Evolutionary conservation across 2,888 invertebrate species (phyloP).

Genomic region (Eurytoma adleriae): DNA sequence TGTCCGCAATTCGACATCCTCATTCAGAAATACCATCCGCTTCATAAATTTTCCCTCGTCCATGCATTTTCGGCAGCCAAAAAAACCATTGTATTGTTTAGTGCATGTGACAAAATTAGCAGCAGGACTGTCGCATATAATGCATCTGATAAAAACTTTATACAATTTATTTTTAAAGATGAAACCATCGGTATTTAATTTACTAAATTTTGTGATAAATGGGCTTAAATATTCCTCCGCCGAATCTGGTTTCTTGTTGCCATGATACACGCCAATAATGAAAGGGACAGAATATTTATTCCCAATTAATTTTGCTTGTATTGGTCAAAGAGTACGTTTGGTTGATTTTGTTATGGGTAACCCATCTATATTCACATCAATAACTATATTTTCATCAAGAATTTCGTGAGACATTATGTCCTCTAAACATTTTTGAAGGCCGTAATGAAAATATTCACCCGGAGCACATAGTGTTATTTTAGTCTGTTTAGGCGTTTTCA

Average conservation of each 20-base stretch:
- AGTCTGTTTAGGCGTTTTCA: neutral
- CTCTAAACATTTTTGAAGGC: neutral
- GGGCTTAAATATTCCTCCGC: neutral
- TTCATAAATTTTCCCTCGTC: neutral
- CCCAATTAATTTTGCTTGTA: conserved; percentile 12
- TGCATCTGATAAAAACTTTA: neutral
- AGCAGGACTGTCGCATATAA: conserved; percentile 10
- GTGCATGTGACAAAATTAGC: neutral
- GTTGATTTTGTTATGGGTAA: neutral
- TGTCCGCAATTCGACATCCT: neutral
- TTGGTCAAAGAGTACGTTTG: conserved; percentile 4
- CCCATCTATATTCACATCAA: conserved; percentile 16
- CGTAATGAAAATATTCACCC: conserved; percentile 18
- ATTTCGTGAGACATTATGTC: neutral
- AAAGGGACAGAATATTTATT: neutral
- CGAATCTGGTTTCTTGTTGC: neutral
- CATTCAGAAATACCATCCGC: neutral
- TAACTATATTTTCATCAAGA: neutral
- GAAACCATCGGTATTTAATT: conserved; percentile 7
- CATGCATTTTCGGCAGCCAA: conserved; percentile 6
- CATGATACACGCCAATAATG: conserved; percentile 21
- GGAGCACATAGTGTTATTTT: neutral
- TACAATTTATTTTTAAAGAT: neutral
- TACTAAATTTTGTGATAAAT: conserved; percentile 5
- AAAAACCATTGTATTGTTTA: conserved; percentile 15